Conservation (phyloP, 2,113 vertebrate species). For the Trematomus loennbergii region DNA sequence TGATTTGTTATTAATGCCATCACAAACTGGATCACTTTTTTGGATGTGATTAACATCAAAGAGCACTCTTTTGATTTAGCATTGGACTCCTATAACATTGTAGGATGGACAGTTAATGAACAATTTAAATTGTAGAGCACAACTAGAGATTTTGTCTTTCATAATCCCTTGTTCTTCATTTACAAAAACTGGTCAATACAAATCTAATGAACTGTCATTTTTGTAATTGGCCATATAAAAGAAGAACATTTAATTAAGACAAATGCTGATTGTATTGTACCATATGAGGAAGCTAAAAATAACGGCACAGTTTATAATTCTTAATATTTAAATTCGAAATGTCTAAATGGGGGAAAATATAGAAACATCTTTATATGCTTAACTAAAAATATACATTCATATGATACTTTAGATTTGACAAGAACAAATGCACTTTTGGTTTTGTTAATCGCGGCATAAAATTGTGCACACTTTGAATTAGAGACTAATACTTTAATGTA, state of each 20-base stretch:
- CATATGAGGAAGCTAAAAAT: background rate
- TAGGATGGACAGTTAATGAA: background rate
- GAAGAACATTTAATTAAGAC: too few relatives aligned
- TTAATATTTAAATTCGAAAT: too few relatives aligned
- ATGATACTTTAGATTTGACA: background rate
- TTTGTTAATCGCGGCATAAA: background rate
- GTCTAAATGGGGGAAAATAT: background rate
- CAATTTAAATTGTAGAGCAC: background rate
- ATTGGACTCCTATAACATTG: background rate
- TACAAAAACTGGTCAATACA: background rate
- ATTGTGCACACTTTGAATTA: background rate
- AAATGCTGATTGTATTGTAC: background rate
- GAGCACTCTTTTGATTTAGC: background rate
- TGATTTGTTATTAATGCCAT: background rate
- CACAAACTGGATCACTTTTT: too few relatives aligned
- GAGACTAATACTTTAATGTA: background rate
- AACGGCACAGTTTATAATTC: too few relatives aligned
- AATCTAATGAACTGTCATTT: conserved; percentile 2
- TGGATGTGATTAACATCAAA: too few relatives aligned
- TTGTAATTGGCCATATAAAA: background rate
- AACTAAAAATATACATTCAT: background rate
- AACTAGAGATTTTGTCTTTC: background rate
- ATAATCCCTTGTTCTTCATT: background rate
- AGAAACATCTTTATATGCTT: background rate
- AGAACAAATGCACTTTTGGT: background rate